Base-by-base conservation (phyloP, 2,113 vertebrate species). In the Helogale parvula region DNA sequence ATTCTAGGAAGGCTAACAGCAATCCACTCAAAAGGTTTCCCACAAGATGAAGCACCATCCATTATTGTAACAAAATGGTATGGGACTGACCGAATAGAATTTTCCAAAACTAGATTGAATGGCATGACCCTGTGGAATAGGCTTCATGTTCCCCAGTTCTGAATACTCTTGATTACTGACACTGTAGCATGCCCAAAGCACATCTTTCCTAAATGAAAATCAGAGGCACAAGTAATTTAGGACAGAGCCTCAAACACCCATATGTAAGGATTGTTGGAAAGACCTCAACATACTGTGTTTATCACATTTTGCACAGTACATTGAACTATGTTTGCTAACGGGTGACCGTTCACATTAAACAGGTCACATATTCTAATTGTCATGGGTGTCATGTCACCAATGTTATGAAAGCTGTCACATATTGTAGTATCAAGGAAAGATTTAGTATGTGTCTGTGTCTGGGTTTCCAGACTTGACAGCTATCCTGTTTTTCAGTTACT, bases 41-140 rank as follows among this genome's bases (percentile, higher is more conserved):
- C 29, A 19, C 16, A 65, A 3, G 10, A 25, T 33, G 65, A 38
- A 54, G 41, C 21, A 15, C 11, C 27, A 16, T 80, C 6, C 38
- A 29, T 88, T 90, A 11, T 23, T 17, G 6, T 45, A 41, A 74
- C 25, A 72, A 27, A 90, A 33, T 33, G n/a, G 29, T 69, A 7
- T 13, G 3, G 21, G 7, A 9, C 50, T 84, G 45, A 11, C 13
- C 86, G 45, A 45, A 57, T 68, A 29, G 52, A 33, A 47, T 6
- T 60, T 80, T 69, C 52, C 16, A 45, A 84, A 76, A 41, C 15
- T 90, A 29, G 13, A 47, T 12, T 47, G n/a, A 54, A 19, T 41
- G 12, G 0, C 57, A 17, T 29, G 7, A 16, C 29, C 2, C 0
- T 4, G 6, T 27, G 21, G 47, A 52, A 31, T 45, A 25, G 10